These are phyloP conservation scores for Echiichthys vipera DNA, from an alignment of 2,797 vertebrate genomes.

Conservation along the genomic window DNA sequence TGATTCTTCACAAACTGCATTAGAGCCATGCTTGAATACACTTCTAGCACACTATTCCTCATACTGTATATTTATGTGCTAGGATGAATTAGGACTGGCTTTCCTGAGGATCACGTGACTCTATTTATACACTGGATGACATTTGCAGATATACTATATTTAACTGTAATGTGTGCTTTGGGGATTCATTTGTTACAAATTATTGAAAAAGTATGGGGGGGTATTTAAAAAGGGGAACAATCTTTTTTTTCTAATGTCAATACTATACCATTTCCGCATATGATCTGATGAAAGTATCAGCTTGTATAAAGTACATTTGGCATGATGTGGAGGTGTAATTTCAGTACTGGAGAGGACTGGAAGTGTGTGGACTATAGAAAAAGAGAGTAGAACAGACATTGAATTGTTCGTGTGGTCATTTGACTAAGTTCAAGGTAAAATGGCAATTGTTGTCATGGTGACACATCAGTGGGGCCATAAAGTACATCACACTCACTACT, in stretches of 20 bases:
- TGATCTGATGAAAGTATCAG: neutral
- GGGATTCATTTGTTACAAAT: neutral
- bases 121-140: neutral
- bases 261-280: neutral
- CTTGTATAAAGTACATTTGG: neutral
- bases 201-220: too few relatives aligned
- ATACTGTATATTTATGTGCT: neutral
- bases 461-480: too few relatives aligned
- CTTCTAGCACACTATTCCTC: neutral
- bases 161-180: neutral
- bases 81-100: neutral
- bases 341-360: neutral
- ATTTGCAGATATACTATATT: conserved; percentile 2
- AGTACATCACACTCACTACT: too few relatives aligned
- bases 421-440: too few relatives aligned
- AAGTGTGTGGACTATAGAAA: neutral
- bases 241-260: neutral
- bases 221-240: neutral
- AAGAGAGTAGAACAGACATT: too few relatives aligned
- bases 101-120: neutral
- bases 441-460: too few relatives aligned
- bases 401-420: too few relatives aligned
- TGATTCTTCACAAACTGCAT: neutral
- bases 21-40: neutral
- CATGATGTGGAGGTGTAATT: neutral